phyloP scores from a whole-genome alignment of 1,140 invertebrate species.

The Nephotettix cincticeps region DNA sequence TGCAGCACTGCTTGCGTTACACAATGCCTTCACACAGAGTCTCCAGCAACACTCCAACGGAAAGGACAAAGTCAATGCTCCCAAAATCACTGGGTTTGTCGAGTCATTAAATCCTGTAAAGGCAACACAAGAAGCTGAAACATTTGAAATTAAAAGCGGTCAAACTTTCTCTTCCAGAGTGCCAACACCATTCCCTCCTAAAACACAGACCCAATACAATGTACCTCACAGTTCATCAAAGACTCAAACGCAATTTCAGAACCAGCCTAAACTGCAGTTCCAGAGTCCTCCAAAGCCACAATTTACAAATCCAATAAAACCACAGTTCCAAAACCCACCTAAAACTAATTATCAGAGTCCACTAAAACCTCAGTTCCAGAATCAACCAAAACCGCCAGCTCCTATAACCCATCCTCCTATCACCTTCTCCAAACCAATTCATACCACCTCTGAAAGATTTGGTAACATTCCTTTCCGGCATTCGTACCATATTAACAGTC shows the following conservation, averaged over 20 bases:
- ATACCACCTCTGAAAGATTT: slow-evolving; percentile 34
- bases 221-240: neutral
- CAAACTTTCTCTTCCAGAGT: neutral
- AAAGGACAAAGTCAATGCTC: neutral
- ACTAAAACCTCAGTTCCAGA: neutral
- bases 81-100: neutral
- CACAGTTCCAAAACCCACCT: neutral
- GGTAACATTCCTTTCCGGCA: slow-evolving; percentile 35
- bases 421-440: slow-evolving; percentile 36
- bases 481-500: slow-evolving; percentile 23
- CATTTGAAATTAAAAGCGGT: slow-evolving; percentile 8
- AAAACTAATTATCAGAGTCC: slow-evolving; percentile 21
- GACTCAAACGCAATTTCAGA: neutral
- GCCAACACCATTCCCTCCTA: neutral
- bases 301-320: neutral
- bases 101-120: neutral
- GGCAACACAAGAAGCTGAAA: neutral
- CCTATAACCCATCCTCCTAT: slow-evolving; percentile 42
- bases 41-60: slow-evolving; percentile 32
- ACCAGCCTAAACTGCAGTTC: neutral
- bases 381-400: slow-evolving; percentile 30
- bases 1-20: slow-evolving; percentile 40
- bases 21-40: slow-evolving; percentile 41
- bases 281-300: slow-evolving; percentile 7
- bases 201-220: neutral